Evolutionary conservation across 2,113 vertebrate species (phyloP).

Genomic region (Nipponia nippon): DNA sequence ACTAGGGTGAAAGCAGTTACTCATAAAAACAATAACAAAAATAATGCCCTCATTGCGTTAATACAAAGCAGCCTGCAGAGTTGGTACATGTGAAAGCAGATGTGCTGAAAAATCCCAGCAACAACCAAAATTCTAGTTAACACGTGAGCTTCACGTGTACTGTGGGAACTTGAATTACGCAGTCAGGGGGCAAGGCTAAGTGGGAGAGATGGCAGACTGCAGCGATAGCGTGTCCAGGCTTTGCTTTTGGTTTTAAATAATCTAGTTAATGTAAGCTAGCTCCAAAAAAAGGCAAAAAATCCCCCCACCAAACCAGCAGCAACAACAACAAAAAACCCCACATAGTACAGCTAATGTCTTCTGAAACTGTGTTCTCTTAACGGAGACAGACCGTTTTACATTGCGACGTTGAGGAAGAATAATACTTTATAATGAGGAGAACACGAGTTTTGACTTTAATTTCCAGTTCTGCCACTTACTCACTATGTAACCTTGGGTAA

Average conservation of each 20-base stretch:
- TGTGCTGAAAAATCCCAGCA: not conserved
- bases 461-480: not conserved
- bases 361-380: not conserved
- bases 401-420: not conserved
- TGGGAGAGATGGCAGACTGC: not conserved
- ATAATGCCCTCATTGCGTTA: not conserved
- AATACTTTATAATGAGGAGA: not conserved
- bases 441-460: not conserved
- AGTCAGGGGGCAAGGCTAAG: not conserved
- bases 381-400: not conserved
- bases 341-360: not conserved
- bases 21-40: not conserved
- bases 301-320: not conserved
- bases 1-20: not conserved
- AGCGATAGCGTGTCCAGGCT: not conserved
- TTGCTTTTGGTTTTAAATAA: conserved; percentile 43
- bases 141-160: not conserved
- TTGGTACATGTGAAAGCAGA: not conserved
- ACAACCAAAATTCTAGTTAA: not conserved
- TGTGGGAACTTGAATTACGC: not conserved
- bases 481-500: not conserved
- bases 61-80: not conserved
- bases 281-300: not conserved
- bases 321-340: not conserved
- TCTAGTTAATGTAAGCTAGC: not conserved